These are phyloP conservation scores for Struthio camelus DNA, from an alignment of 2,113 vertebrate species.

Conservation along the genomic window DNA sequence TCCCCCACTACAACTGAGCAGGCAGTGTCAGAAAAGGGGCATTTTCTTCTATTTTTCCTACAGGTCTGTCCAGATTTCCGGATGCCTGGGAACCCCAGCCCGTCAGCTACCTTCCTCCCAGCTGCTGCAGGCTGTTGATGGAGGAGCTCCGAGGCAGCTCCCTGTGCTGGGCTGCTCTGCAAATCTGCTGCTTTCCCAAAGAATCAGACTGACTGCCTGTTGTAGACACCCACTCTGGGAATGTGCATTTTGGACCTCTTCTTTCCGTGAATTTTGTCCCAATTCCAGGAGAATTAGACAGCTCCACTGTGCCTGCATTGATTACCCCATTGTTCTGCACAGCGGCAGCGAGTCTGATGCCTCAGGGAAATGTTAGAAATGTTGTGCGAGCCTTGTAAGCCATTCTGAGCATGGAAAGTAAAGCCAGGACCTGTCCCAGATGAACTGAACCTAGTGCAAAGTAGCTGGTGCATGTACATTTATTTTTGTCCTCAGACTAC, in stretches of 20 bases:
- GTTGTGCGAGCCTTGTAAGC: background rate
- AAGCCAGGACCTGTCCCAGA: background rate
- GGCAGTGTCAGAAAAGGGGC: background rate
- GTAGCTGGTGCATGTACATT: background rate
- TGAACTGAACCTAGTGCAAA: background rate
- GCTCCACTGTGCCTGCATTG: background rate
- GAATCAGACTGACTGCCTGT: background rate
- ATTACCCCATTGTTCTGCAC: conserved; percentile 44
- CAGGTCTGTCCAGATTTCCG: background rate
- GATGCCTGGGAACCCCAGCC: background rate
- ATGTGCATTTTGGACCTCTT: background rate
- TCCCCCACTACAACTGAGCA: background rate
- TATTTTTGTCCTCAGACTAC: background rate
- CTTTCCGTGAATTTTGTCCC: background rate
- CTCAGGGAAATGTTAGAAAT: conserved; percentile 13
- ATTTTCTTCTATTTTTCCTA: background rate
- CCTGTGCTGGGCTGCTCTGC: background rate
- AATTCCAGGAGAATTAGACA: background rate
- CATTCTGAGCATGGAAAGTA: background rate
- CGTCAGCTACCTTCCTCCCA: background rate
- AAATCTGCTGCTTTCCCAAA: background rate
- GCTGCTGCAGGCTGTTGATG: background rate
- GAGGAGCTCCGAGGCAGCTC: background rate
- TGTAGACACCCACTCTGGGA: background rate
- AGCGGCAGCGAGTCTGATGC: conserved; percentile 31